Percentiles rank a stretch among this genome's conserved stretches.
These are phyloP conservation scores for Silurus meridionalis DNA, from an alignment of 2,113 vertebrate species.

Conservation along the genomic window DNA sequence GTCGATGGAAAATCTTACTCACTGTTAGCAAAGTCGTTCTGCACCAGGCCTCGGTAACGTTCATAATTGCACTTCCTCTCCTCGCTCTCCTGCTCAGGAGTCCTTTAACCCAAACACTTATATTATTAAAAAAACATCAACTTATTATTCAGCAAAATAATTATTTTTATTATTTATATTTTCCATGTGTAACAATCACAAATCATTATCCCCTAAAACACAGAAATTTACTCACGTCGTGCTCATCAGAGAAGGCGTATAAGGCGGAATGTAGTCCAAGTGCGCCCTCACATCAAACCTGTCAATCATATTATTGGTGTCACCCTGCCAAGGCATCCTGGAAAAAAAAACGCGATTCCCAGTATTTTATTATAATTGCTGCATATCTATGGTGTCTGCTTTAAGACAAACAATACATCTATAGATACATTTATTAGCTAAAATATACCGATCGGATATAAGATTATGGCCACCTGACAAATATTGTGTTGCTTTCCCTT, in stretches of 20 bases:
- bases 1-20: constrained; percentile 63
- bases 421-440: background rate
- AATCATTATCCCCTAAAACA: background rate
- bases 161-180: no score
- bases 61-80: constrained; percentile 96
- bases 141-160: background rate
- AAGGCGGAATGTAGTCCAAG: constrained; percentile 90
- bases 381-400: background rate
- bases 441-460: background rate
- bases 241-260: constrained; percentile 83
- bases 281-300: constrained; percentile 93
- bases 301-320: constrained; percentile 96
- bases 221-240: constrained; percentile 78
- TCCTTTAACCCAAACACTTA: constrained; percentile 58
- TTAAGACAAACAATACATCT: background rate
- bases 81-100: constrained; percentile 85
- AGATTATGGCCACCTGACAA: no score
- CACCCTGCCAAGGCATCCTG: constrained; percentile 98
- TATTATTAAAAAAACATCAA: no score
- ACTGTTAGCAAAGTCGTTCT: constrained; percentile 97
- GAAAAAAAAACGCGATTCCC: constrained; percentile 4
- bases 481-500: no score
- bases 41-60: constrained; percentile 92
- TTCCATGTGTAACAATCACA: background rate
- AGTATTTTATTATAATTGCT: background rate